Conservation (phyloP, 2,888 invertebrate genomes). For the Stenodema calcarata region DNA sequence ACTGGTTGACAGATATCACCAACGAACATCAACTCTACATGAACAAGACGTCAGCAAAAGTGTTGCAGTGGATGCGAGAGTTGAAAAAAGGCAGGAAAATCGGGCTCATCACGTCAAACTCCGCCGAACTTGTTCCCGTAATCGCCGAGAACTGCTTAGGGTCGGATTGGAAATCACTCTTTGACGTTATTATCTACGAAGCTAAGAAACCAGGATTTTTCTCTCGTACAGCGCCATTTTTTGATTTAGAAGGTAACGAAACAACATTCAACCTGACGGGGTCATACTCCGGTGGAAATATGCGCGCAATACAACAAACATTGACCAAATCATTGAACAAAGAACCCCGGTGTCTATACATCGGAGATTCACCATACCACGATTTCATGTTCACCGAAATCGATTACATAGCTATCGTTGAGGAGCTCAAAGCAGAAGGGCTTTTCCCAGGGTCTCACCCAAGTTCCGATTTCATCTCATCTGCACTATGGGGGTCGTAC, state of each 20-base stretch:
- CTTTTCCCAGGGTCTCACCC: constrained; percentile 55
- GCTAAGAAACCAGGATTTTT: constrained; percentile 81
- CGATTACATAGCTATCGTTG: constrained; percentile 73
- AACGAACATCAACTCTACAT: constrained; percentile 69
- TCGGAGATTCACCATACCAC: constrained; percentile 81
- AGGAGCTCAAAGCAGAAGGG: constrained; percentile 73
- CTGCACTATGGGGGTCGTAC: constrained; percentile 50
- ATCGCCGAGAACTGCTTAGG: constrained; percentile 71
- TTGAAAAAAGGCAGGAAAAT: constrained; percentile 66
- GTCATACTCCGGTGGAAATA: background rate
- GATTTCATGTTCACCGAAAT: constrained; percentile 69
- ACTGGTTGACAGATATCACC: constrained; percentile 69
- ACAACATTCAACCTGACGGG: background rate
- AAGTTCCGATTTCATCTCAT: constrained; percentile 25
- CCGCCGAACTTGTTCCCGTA: constrained; percentile 72
- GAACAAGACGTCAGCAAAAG: constrained; percentile 64
- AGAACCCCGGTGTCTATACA: constrained; percentile 69
- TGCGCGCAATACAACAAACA: background rate
- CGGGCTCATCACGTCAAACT: constrained; percentile 74
- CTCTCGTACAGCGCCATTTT: constrained; percentile 66
- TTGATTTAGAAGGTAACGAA: constrained; percentile 60
- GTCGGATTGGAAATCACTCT: constrained; percentile 69
- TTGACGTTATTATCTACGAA: constrained; percentile 71
- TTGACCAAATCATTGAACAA: constrained; percentile 60
- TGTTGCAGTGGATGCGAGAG: constrained; percentile 68